phyloP scores from a whole-genome alignment of 1,140 invertebrate genomes.

The Macrotrachela quadricornifera region DNA sequence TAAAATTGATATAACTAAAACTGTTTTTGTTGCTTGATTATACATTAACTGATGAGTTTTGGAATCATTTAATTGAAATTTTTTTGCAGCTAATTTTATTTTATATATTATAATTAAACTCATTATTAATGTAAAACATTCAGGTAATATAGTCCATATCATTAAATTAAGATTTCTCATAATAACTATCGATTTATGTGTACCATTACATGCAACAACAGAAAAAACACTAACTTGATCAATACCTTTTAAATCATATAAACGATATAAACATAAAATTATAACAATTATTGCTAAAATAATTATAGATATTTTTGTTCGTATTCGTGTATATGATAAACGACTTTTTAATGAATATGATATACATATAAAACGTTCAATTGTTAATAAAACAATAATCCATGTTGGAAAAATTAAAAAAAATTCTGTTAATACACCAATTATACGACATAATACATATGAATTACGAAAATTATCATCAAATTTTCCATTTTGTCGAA shows the following conservation, averaged over 20 bases:
- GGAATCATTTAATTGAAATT: neutral
- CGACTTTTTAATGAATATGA: neutral
- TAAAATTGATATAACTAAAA: neutral
- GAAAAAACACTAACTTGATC: neutral
- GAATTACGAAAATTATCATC: neutral
- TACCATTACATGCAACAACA: neutral
- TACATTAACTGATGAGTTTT: neutral
- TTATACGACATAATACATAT: neutral
- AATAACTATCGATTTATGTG: neutral
- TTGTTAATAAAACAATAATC: constrained; percentile 4
- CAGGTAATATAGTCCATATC: constrained; percentile 1
- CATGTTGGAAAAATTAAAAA: neutral
- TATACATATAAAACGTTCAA: constrained; percentile 1
- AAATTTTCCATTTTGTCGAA: too few relatives aligned
- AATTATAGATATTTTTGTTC: neutral
- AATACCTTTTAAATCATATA: neutral
- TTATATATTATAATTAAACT: constrained; percentile 2
- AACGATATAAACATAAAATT: neutral
- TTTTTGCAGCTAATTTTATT: neutral
- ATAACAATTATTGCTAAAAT: neutral
- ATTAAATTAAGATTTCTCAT: neutral
- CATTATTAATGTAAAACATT: constrained; percentile 2
- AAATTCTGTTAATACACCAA: neutral
- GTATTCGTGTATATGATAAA: neutral
- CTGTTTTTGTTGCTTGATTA: constrained; percentile 3